Percentiles rank a stretch among this genome's conserved stretches.
Evolutionary conservation across 2,888 invertebrate genomes (phyloP).

Genomic region (Drosophila pegasa): DNA sequence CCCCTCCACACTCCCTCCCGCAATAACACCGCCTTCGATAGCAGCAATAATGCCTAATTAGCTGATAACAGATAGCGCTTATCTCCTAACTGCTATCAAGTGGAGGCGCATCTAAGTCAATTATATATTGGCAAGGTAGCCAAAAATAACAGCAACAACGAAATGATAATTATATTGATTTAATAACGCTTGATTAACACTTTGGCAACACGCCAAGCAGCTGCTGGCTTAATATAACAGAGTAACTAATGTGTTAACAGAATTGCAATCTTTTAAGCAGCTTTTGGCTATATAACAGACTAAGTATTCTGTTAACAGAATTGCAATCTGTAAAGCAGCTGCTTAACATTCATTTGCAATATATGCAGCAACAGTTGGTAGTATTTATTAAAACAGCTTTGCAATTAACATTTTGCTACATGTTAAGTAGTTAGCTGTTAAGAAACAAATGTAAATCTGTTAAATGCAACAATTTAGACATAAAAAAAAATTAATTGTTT

Average conservation of each 20-base stretch:
- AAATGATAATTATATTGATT: neutral
- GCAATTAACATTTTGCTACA: neutral
- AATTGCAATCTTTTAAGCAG: neutral
- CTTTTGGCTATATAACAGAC: neutral
- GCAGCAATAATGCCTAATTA: constrained; percentile 19
- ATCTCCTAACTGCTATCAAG: constrained; percentile 18
- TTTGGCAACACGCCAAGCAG: neutral
- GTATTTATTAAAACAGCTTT: no score
- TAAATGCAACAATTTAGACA: neutral
- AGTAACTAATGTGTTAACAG: neutral
- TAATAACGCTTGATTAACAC: neutral
- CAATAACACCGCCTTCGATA: constrained; percentile 4
- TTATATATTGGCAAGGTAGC: constrained; percentile 18
- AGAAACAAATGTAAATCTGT: neutral
- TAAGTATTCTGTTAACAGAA: no score
- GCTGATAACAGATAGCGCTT: constrained; percentile 21
- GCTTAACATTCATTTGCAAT: no score
- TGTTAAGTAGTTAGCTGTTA: neutral
- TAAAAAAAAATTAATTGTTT: neutral
- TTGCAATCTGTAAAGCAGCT: no score
- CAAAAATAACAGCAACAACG: neutral
- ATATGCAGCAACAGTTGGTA: no score
- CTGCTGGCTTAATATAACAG: neutral
- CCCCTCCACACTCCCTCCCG: neutral
- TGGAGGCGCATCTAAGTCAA: constrained; percentile 20